These are phyloP conservation scores for Limonius californicus DNA, from an alignment of 1,140 invertebrate genomes.

Conservation along the genomic window DNA sequence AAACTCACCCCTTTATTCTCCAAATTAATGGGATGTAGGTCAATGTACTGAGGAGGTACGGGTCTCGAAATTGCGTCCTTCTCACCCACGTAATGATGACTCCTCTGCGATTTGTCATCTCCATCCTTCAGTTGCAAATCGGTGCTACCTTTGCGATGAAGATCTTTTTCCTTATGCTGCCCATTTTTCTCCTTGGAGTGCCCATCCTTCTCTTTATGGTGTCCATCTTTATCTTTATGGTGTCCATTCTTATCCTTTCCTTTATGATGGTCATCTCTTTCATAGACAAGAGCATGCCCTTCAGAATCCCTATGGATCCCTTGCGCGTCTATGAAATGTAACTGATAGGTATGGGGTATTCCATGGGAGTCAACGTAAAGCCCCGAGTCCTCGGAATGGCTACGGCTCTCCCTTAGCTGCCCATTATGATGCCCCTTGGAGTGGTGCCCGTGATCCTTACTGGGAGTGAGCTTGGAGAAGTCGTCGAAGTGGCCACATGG, in stretches of 20 bases:
- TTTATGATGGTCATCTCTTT: slow-evolving; percentile 17
- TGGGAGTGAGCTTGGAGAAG: background rate
- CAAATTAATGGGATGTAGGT: slow-evolving; percentile 11
- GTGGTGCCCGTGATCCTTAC: slow-evolving; percentile 15
- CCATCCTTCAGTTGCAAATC: slow-evolving; percentile 38
- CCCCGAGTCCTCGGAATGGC: slow-evolving; percentile 39
- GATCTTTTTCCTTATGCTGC: slow-evolving; percentile 22
- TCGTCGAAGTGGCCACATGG: slow-evolving; percentile 26
- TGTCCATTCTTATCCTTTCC: slow-evolving; percentile 19
- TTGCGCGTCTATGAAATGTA: slow-evolving; percentile 45
- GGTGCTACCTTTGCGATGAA: slow-evolving; percentile 23
- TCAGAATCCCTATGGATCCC: slow-evolving; percentile 43
- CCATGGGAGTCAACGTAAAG: slow-evolving; percentile 43
- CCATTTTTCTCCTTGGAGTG: slow-evolving; percentile 27
- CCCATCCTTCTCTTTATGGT: slow-evolving; percentile 16
- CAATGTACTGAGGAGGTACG: slow-evolving; percentile 14
- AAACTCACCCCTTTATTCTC: slow-evolving; percentile 22
- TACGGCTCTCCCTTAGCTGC: slow-evolving; percentile 29
- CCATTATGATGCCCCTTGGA: slow-evolving; percentile 18
- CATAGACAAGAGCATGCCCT: slow-evolving; percentile 37
- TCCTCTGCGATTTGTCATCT: slow-evolving; percentile 6
- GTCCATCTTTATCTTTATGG: background rate
- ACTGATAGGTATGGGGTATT: slow-evolving; percentile 38
- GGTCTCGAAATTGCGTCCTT: slow-evolving; percentile 6
- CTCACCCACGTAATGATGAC: slow-evolving; percentile 19